phyloP scores from a whole-genome alignment of 1,140 invertebrate genomes.

The Araneus ventricosus region DNA sequence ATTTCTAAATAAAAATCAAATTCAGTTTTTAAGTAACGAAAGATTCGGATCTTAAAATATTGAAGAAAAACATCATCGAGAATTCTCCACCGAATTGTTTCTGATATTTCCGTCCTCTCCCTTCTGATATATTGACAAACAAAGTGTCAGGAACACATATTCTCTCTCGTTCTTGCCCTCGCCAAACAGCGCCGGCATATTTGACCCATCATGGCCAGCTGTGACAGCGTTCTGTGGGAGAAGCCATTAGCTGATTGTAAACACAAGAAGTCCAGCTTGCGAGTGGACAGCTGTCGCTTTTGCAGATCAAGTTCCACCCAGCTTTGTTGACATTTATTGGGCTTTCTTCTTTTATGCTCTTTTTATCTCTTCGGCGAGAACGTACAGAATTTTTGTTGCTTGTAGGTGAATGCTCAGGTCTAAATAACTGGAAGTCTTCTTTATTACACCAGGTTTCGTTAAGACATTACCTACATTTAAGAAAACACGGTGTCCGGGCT shows the following conservation, averaged over 20 bases:
- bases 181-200: not conserved
- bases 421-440: not conserved
- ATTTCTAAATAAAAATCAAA: too few species aligned
- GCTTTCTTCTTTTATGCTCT: not conserved
- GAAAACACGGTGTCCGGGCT: too few species aligned
- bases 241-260: constrained; percentile 23
- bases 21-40: too few species aligned
- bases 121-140: not conserved
- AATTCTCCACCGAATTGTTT: too few species aligned
- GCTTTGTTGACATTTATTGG: constrained; percentile 28
- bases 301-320: constrained; percentile 19
- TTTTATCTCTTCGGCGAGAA: not conserved
- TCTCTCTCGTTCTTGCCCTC: not conserved
- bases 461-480: too few species aligned
- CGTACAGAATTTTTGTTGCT: not conserved
- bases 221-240: not conserved
- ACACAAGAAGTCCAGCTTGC: not conserved
- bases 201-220: not conserved
- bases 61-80: too few species aligned
- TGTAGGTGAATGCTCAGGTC: not conserved
- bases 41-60: too few species aligned
- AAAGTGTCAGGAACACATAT: not conserved
- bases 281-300: constrained; percentile 1
- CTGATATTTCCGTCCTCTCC: too few species aligned
- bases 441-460: too few species aligned